Evolutionary conservation across 2,888 invertebrate genomes (phyloP).

Genomic region (Liodrosophila aerea): DNA sequence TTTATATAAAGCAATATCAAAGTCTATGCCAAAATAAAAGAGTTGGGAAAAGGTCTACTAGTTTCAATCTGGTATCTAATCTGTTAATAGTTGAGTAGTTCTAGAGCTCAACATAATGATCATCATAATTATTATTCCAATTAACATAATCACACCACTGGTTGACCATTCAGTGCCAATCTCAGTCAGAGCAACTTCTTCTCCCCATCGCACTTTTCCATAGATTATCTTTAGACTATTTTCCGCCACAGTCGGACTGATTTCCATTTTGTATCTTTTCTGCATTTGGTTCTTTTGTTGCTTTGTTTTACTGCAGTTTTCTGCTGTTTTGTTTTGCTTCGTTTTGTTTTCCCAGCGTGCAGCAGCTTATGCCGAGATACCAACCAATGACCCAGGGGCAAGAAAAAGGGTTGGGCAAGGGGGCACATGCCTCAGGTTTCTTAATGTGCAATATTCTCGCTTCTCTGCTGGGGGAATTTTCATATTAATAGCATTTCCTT

Average conservation of each 20-base stretch:
- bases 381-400: not conserved
- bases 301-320: slow-evolving; percentile 5
- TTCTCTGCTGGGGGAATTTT: slow-evolving; percentile 29
- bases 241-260: not conserved
- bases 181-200: no score
- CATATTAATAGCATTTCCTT: slow-evolving; percentile 61
- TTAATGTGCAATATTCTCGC: slow-evolving; percentile 29
- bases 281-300: slow-evolving; percentile 8
- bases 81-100: no score
- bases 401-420: not conserved
- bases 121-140: no score
- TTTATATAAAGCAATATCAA: no score
- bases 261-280: not conserved
- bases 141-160: not conserved
- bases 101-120: no score
- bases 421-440: slow-evolving; percentile 8
- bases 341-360: slow-evolving; percentile 11
- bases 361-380: not conserved
- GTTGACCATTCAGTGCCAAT: no score
- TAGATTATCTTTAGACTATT: slow-evolving; percentile 45
- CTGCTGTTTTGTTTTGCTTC: no score
- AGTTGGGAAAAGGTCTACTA: no score
- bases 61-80: no score
- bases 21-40: no score
- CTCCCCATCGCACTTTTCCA: slow-evolving; percentile 45